phyloP scores from a whole-genome alignment of 2,113 vertebrate species.

The Nansenia antarctica region DNA sequence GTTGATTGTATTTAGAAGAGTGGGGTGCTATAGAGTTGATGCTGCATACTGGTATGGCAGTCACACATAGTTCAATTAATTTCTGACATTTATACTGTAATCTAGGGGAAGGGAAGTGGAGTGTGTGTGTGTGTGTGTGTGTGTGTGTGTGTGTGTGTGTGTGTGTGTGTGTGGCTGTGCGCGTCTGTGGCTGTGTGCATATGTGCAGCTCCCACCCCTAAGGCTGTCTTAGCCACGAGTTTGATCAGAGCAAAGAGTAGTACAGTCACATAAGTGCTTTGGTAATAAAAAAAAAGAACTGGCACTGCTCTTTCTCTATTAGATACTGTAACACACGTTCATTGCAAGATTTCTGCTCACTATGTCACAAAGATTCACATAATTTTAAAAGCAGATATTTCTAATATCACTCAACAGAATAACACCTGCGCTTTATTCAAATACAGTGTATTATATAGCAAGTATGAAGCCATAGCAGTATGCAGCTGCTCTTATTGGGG shows the following conservation, averaged over 20 bases:
- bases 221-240: slow-evolving; percentile 26
- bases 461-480: slow-evolving; percentile 59
- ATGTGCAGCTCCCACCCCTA: slow-evolving; percentile 10
- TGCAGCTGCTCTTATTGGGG: slow-evolving; percentile 47
- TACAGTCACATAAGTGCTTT: slow-evolving; percentile 50
- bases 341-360: neutral
- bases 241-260: slow-evolving; percentile 50
- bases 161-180: neutral
- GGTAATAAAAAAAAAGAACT: slow-evolving; percentile 44
- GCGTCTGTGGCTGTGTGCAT: no score
- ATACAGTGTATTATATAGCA: neutral
- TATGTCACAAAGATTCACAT: neutral
- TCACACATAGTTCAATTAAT: neutral
- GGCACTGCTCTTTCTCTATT: slow-evolving; percentile 23
- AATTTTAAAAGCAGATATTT: neutral
- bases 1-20: slow-evolving; percentile 32
- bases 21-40: slow-evolving; percentile 34
- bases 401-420: neutral
- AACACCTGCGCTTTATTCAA: no score
- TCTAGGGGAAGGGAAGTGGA: neutral
- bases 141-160: neutral
- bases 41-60: slow-evolving; percentile 72
- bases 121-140: neutral
- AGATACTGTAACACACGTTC: neutral
- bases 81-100: neutral